A percentile compares a stretch with the other conserved stretches of the same genome.
These are phyloP conservation scores for Andrena minutula DNA, from an alignment of 2,888 invertebrate genomes.

Conservation along the genomic window DNA sequence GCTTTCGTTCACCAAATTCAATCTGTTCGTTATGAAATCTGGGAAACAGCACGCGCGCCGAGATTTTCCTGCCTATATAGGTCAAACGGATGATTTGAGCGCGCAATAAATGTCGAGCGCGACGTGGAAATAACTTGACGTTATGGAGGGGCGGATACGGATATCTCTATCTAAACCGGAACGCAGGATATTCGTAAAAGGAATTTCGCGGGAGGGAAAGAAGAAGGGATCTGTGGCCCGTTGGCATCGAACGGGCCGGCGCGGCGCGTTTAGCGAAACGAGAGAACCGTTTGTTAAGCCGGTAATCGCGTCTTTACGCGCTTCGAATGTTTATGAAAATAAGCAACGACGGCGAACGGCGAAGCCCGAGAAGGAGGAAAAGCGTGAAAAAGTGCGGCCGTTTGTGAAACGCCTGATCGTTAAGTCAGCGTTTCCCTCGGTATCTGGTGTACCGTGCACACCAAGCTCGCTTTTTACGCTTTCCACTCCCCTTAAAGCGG, in stretches of 20 bases:
- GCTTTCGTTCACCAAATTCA: slow-evolving; percentile 17
- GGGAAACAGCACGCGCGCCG: not conserved
- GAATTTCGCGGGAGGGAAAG: not conserved
- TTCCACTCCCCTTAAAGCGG: not conserved
- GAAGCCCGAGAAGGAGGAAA: not conserved
- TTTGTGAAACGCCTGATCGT: not conserved
- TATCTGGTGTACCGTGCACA: not conserved
- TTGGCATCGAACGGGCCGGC: not conserved
- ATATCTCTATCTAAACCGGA: not conserved
- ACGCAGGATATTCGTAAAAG: not conserved
- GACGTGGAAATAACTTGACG: slow-evolving; percentile 17
- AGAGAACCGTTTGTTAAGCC: not conserved
- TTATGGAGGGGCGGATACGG: not conserved
- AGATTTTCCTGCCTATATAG: slow-evolving; percentile 43
- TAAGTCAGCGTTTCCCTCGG: not conserved
- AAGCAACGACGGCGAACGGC: not conserved
- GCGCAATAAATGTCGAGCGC: slow-evolving; percentile 51
- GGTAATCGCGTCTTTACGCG: not conserved
- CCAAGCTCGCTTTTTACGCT: not conserved
- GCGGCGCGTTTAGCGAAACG: not conserved
- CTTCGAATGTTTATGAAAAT: not conserved
- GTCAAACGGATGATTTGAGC: slow-evolving; percentile 52
- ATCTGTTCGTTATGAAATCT: slow-evolving; percentile 7
- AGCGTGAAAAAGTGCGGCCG: not conserved
- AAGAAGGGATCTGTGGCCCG: not conserved